These are phyloP conservation scores for Pandemis cinnamomeana DNA, from an alignment of 2,888 invertebrate species.

Conservation along the genomic window DNA sequence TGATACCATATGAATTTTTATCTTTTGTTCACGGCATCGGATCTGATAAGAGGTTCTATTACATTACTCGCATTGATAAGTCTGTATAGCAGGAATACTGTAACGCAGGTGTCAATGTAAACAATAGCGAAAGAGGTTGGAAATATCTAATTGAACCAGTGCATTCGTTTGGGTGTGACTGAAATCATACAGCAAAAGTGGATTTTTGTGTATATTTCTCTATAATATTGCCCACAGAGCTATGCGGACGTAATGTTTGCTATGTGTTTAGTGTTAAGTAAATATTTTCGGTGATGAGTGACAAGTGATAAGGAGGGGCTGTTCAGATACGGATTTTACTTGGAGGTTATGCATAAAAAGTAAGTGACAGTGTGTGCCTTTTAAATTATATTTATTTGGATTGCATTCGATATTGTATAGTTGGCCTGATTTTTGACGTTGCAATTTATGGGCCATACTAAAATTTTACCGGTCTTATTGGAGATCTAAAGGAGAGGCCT, in stretches of 20 bases:
- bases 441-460: too few relatives aligned
- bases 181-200: not conserved
- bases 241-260: not conserved
- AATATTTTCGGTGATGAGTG: constrained; percentile 24
- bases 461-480: too few relatives aligned
- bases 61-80: constrained; percentile 21
- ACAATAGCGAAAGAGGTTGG: constrained; percentile 5
- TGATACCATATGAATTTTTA: constrained; percentile 27
- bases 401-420: not conserved
- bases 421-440: too few relatives aligned
- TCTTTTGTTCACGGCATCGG: constrained; percentile 29
- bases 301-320: constrained; percentile 7
- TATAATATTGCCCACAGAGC: not conserved
- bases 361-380: constrained; percentile 30
- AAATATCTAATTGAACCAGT: constrained; percentile 7
- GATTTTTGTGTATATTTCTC: not conserved
- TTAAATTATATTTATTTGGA: constrained; percentile 22
- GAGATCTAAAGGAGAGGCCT: too few relatives aligned
- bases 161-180: not conserved
- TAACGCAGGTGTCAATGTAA: not conserved
- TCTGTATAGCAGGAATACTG: not conserved
- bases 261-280: constrained; percentile 14
- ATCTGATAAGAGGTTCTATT: constrained; percentile 33
- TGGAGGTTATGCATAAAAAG: constrained; percentile 41
- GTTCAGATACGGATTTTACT: constrained; percentile 4